Conservation (phyloP, 2,797 vertebrate genomes). For the Protonibea diacanthus region DNA sequence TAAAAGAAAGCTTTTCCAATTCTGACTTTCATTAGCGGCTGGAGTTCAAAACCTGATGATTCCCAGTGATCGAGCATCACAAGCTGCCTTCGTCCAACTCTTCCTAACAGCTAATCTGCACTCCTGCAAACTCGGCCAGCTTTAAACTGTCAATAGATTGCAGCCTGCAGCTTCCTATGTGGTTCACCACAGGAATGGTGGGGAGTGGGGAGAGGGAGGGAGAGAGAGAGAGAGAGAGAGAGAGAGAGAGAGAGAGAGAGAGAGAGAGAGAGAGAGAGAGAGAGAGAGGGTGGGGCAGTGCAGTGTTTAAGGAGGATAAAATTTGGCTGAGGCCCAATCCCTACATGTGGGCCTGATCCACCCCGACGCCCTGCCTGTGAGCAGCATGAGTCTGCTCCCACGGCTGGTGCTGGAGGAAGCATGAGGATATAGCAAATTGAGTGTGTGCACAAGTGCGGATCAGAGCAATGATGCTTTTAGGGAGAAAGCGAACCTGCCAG, state of each 20-base stretch:
- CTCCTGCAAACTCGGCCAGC: constrained; percentile 47
- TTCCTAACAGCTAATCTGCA: constrained; percentile 54
- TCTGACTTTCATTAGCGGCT: neutral
- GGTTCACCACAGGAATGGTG: constrained; percentile 75
- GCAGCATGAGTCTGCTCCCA: constrained; percentile 38
- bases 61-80: constrained; percentile 18
- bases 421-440: constrained; percentile 6
- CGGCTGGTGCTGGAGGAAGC: constrained; percentile 18
- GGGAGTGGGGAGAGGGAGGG: constrained; percentile 43
- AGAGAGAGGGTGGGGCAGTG: constrained; percentile 69
- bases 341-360: constrained; percentile 68
- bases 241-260: too few species aligned
- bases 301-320: constrained; percentile 69
- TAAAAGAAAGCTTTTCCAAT: neutral
- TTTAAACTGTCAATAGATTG: constrained; percentile 68
- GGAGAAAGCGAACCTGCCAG: constrained; percentile 5
- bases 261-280: too few species aligned
- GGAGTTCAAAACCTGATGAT: constrained; percentile 31
- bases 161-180: constrained; percentile 70
- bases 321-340: constrained; percentile 70
- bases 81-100: constrained; percentile 40
- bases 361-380: constrained; percentile 45
- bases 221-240: too few species aligned
- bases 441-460: constrained; percentile 15
- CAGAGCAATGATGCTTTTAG: constrained; percentile 13